These are phyloP conservation scores for Bucco capensis DNA, from an alignment of 2,113 vertebrate genomes.

Conservation along the genomic window DNA sequence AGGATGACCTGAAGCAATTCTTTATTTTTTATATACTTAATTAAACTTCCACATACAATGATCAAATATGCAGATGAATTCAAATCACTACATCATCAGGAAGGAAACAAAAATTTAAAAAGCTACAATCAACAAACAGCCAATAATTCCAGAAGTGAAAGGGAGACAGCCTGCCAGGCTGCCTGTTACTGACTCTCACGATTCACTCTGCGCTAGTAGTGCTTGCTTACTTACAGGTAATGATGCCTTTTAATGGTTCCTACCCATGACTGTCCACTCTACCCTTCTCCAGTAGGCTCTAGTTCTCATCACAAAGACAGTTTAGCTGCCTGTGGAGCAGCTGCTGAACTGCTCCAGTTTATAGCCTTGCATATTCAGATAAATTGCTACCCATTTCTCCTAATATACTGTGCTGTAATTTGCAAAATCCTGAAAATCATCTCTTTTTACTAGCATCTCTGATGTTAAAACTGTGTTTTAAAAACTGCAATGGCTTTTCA, in stretches of 20 bases:
- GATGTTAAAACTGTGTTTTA: background rate
- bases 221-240: background rate
- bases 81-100: background rate
- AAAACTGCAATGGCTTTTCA: background rate
- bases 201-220: background rate
- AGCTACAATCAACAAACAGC: background rate
- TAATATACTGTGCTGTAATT: conserved; percentile 26
- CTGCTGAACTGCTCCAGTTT: conserved; percentile 29
- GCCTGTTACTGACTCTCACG: background rate
- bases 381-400: conserved; percentile 41
- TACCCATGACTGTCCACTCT: background rate
- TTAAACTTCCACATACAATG: background rate
- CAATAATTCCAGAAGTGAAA: background rate
- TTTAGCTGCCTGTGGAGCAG: conserved; percentile 38
- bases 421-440: conserved; percentile 26
- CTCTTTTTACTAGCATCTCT: background rate
- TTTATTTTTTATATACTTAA: background rate
- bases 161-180: background rate
- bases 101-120: background rate
- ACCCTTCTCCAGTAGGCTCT: background rate
- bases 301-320: background rate
- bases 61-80: background rate
- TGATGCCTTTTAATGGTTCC: background rate
- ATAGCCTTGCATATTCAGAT: conserved; percentile 28
- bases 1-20: background rate